phyloP scores from a whole-genome alignment of 2,113 vertebrate species.

The Phaethon lepturus region DNA sequence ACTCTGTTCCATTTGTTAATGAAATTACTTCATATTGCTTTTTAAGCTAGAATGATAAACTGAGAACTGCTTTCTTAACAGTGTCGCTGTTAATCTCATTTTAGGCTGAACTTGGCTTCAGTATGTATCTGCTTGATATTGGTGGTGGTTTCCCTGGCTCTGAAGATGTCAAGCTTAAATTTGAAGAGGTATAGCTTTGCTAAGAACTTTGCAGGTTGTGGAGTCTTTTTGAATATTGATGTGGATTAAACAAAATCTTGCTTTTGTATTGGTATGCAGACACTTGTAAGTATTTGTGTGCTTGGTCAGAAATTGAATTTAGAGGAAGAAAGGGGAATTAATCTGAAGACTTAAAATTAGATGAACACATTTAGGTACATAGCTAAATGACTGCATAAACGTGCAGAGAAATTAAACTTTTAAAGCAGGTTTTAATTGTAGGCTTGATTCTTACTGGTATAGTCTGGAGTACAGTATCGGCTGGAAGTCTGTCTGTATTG shows the following conservation, averaged over 20 bases:
- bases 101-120: constrained; percentile 90
- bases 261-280: neutral
- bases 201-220: neutral
- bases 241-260: neutral
- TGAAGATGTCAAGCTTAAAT: constrained; percentile 92
- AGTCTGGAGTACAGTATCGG: neutral
- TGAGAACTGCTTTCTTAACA: neutral
- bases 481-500: neutral
- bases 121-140: constrained; percentile 93
- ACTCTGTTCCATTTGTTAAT: neutral
- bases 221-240: neutral
- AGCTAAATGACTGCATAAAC: neutral
- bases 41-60: neutral
- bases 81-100: neutral
- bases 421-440: neutral
- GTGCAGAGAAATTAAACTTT: neutral
- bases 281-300: neutral
- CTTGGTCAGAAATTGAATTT: neutral
- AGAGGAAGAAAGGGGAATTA: neutral
- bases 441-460: neutral
- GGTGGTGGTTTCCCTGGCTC: constrained; percentile 98
- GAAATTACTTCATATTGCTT: fast-evolving
- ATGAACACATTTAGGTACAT: neutral
- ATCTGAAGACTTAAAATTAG: neutral
- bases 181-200: constrained; percentile 88